Base-by-base conservation (phyloP, 2,888 invertebrate genomes). In the Drosophila picticornis region DNA sequence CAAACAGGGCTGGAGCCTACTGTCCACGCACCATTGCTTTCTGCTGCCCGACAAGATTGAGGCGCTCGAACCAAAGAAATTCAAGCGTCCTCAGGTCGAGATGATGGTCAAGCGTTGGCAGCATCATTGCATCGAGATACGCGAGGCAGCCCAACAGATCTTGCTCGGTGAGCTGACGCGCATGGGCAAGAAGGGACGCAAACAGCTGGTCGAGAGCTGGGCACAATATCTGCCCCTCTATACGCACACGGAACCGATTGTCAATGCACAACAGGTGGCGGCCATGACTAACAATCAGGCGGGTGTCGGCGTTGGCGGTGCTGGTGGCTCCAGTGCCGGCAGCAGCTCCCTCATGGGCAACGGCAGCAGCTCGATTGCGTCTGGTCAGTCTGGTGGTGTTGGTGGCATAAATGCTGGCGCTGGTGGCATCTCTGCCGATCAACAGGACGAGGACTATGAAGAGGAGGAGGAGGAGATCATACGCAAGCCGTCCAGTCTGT, bases 71-170 rank as follows among this genome's bases (percentile, higher is more conserved):
- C 93, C 93, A 38, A 92, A 90, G 92, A 95, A 95, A 72, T 98
- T 98, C 94, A 98, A 98, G 92, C 95, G 98, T n/a, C 99, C 99
- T 0, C 97, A 98, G 93, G 98, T 99, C 6, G 99, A 99, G 94
- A 97, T 99, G 96, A 95, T 99, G 94, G 99, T 99, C 0, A 96
- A 99, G 25, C 95, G 99, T 74, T 99, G 99, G 99, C 99, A 99
- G 93, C 99, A 99, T 94, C 97, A 99, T 86, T 99, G 99, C 93
- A 95, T 99, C 7, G 99, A 99, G 94, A 98, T 98, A 55, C 94
- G 99, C 6, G 99, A 99, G 93, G 99, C 99, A 0, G 97, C 99
- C 0, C 99, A 99, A 91, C 99, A 99, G 13, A 94, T 99, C 36
- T 94, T 99, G 0, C 94, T 99, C 19, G 98, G 99, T 0, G 99